These are phyloP conservation scores for Deroplatys truncata DNA, from an alignment of 2,888 invertebrate genomes.

Conservation along the genomic window DNA sequence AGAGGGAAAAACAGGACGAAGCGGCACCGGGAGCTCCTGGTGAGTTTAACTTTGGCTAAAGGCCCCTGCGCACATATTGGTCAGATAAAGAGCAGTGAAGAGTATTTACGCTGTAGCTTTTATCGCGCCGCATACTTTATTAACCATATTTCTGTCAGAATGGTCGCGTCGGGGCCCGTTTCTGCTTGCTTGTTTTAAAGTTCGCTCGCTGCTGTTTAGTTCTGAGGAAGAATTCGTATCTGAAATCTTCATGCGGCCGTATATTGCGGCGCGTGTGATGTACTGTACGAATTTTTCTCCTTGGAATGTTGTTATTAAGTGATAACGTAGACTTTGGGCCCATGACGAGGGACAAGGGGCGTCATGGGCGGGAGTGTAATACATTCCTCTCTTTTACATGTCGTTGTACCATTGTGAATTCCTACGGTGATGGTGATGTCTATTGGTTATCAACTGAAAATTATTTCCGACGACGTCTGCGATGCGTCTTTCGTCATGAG, in stretches of 20 bases:
- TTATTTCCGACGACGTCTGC: background rate
- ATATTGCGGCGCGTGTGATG: background rate
- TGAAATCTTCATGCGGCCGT: too few relatives aligned
- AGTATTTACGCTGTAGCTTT: background rate
- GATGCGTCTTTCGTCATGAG: background rate
- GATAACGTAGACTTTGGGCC: background rate
- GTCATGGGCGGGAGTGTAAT: background rate
- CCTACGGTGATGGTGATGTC: background rate
- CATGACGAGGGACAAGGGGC: background rate
- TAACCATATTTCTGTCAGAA: background rate
- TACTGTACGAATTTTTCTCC: background rate
- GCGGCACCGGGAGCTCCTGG: background rate
- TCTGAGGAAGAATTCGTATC: background rate
- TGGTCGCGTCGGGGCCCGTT: background rate
- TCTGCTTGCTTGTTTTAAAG: background rate
- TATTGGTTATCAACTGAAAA: background rate
- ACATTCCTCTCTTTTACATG: background rate
- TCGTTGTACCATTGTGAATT: background rate
- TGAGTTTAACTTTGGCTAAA: background rate
- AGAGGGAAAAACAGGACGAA: background rate
- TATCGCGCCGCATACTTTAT: background rate
- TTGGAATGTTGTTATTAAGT: background rate
- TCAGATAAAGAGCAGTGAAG: background rate
- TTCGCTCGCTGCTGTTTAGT: background rate
- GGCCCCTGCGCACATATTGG: background rate